These are phyloP conservation scores for Bembecia ichneumoniformis DNA, from an alignment of 2,888 invertebrate genomes.

Conservation along the genomic window DNA sequence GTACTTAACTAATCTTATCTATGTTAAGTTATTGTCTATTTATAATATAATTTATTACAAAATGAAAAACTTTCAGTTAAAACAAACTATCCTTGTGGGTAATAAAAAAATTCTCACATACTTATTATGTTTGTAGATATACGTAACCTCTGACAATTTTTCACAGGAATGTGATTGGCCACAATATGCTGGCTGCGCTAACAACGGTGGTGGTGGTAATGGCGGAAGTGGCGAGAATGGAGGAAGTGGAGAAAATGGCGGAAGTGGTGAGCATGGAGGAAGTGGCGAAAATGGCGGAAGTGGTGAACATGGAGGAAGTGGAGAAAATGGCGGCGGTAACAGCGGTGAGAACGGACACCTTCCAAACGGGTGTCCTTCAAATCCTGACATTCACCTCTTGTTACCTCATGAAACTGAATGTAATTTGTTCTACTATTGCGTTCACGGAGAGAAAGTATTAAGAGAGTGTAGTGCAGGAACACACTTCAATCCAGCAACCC, in stretches of 20 bases:
- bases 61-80: too few species aligned
- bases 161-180: slow-evolving; percentile 22
- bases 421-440: slow-evolving; percentile 13
- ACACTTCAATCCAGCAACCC: slow-evolving; percentile 10
- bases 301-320: background rate
- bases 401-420: slow-evolving; percentile 13
- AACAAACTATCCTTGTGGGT: too few species aligned
- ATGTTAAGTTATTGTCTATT: too few species aligned
- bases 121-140: too few species aligned
- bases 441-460: slow-evolving; percentile 7
- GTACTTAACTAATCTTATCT: too few species aligned
- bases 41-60: too few species aligned
- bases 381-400: slow-evolving; percentile 8
- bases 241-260: slow-evolving; percentile 25
- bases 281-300: slow-evolving; percentile 1
- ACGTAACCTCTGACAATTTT: background rate
- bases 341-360: background rate
- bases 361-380: slow-evolving; percentile 11
- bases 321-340: slow-evolving; percentile 1
- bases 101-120: too few species aligned
- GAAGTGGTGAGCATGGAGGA: background rate
- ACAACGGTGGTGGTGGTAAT: background rate
- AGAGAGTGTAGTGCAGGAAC: slow-evolving; percentile 7
- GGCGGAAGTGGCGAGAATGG: slow-evolving; percentile 5
- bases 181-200: slow-evolving; percentile 11